These are phyloP conservation scores for Apis cerana DNA, from an alignment of 1,140 invertebrate genomes.

Conservation along the genomic window DNA sequence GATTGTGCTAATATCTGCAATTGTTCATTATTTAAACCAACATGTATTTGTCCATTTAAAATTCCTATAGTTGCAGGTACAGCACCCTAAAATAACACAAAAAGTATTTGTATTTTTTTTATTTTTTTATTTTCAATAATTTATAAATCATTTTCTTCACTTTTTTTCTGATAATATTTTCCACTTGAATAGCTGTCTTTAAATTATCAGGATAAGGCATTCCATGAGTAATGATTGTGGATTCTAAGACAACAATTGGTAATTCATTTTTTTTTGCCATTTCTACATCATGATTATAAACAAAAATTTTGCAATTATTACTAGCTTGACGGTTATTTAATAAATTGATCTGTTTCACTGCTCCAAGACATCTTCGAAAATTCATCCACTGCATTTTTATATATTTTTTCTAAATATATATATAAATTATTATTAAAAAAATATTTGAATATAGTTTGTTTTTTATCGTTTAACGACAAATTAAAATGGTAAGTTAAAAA, in stretches of 20 bases:
- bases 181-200: constrained; percentile 91
- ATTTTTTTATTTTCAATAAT: background rate
- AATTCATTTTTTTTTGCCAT: constrained; percentile 82
- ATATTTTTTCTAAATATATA: background rate
- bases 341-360: background rate
- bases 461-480: background rate
- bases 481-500: background rate
- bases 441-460: background rate
- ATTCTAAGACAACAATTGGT: constrained; percentile 96
- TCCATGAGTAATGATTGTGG: constrained; percentile 98
- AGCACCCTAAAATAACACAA: constrained; percentile 84
- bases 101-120: background rate
- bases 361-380: background rate
- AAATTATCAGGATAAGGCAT: constrained; percentile 98
- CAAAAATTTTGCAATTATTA: background rate
- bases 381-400: constrained; percentile 30
- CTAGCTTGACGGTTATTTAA: constrained; percentile 15
- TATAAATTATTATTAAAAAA: background rate
- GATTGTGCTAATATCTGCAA: constrained; percentile 83
- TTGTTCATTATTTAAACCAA: constrained; percentile 88
- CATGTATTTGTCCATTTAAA: constrained; percentile 90
- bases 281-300: constrained; percentile 81
- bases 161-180: constrained; percentile 87
- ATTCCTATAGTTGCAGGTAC: constrained; percentile 97
- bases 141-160: constrained; percentile 73